Percentiles rank a stretch among this genome's conserved stretches.
phyloP scores from a whole-genome alignment of 2,113 vertebrate species.

The Amia ocellicauda region DNA sequence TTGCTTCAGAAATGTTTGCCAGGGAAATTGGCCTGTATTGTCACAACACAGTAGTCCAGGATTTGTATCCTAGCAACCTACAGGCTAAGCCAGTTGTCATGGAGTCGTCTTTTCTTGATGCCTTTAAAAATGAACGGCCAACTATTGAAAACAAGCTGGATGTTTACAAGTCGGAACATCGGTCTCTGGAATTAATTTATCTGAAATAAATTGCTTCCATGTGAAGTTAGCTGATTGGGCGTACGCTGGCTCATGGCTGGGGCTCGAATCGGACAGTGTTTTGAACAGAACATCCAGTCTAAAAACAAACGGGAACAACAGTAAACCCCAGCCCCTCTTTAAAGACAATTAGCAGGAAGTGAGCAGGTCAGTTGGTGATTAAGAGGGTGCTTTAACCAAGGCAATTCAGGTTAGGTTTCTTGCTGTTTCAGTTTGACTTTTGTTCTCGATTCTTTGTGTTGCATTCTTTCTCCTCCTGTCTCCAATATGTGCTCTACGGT shows the following conservation, averaged over 20 bases:
- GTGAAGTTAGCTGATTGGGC: background rate
- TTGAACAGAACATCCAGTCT: background rate
- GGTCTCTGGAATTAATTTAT: background rate
- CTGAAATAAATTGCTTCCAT: background rate
- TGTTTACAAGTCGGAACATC: conserved; percentile 8
- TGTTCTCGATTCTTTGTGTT: background rate
- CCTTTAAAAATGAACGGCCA: conserved; percentile 31
- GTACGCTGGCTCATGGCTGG: background rate
- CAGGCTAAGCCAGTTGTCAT: conserved; percentile 52
- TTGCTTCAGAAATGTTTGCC: conserved; percentile 17
- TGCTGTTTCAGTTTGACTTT: background rate
- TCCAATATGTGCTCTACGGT: too few relatives aligned
- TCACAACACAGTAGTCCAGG: conserved; percentile 38
- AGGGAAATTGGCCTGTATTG: conserved; percentile 44
- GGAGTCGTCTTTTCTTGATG: conserved; percentile 42
- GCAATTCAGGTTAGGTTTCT: too few relatives aligned
- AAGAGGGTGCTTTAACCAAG: too few relatives aligned
- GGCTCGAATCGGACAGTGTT: background rate
- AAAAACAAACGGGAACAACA: background rate
- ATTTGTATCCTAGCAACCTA: conserved; percentile 63
- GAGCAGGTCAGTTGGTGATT: too few relatives aligned
- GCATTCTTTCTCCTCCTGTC: background rate
- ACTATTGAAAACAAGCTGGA: conserved; percentile 30
- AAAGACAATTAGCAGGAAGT: too few relatives aligned
- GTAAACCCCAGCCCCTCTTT: too few relatives aligned